phyloP scores from a whole-genome alignment of 2,797 vertebrate species.

The Lepus oiostolus region DNA sequence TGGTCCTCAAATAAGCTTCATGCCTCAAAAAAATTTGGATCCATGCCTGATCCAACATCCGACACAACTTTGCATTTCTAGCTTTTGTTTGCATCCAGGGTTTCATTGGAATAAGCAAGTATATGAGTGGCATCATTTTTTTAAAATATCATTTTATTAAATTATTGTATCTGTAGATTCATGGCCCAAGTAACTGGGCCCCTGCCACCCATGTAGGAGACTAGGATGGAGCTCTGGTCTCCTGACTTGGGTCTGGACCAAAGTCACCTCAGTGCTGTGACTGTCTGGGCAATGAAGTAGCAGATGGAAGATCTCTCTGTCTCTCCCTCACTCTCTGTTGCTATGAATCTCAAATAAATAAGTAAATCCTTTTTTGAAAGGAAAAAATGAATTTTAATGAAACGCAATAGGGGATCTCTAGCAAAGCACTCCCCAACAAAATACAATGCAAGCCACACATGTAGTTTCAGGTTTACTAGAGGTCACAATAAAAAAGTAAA shows the following conservation, averaged over 20 bases:
- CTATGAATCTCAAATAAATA: too few species aligned
- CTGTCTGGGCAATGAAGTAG: too few species aligned
- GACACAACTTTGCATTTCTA: conserved; percentile 36
- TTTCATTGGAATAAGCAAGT: conserved; percentile 19
- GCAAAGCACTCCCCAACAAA: neutral
- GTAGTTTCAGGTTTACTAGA: conserved; percentile 19
- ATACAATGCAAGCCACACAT: neutral
- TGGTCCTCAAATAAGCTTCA: neutral
- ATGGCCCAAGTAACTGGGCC: neutral
- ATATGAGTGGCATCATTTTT: conserved; percentile 4
- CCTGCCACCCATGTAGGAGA: too few species aligned
- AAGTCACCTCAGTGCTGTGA: too few species aligned
- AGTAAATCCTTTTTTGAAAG: too few species aligned
- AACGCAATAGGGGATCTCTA: neutral
- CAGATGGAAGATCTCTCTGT: too few species aligned
- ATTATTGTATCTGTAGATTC: conserved; percentile 49
- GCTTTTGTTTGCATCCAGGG: neutral
- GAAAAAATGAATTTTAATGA: neutral
- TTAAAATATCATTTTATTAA: neutral
- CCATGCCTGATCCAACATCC: neutral
- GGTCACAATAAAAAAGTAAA: conserved; percentile 4
- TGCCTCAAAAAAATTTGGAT: neutral
- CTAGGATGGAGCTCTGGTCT: too few species aligned
- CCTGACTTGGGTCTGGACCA: too few species aligned
- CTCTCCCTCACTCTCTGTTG: too few species aligned